These are phyloP conservation scores for Acridotheres tristis DNA, from an alignment of 2,797 vertebrate genomes.

Conservation along the genomic window DNA sequence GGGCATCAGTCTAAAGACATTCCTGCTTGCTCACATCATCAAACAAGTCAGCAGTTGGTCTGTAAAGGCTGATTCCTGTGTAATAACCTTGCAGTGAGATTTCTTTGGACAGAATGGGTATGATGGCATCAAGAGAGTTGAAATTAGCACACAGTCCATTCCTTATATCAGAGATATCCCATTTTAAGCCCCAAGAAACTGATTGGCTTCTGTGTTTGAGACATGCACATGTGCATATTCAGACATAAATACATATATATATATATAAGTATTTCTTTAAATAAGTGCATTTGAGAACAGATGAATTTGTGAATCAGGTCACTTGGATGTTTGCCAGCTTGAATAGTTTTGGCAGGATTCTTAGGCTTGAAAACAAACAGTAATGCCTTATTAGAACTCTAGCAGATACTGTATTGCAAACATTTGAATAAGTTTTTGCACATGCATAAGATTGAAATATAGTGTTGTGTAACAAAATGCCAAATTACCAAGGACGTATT, in stretches of 20 bases:
- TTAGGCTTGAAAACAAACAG: conserved; percentile 23
- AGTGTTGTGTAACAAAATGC: conserved; percentile 7
- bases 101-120: not conserved
- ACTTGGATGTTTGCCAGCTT: not conserved
- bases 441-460: conserved; percentile 27
- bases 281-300: not conserved
- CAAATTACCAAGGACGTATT: conserved; percentile 13
- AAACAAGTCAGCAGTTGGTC: not conserved
- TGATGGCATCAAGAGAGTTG: not conserved
- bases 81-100: not conserved
- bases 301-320: conserved; percentile 3
- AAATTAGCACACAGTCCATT: not conserved
- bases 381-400: conserved; percentile 9
- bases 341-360: not conserved
- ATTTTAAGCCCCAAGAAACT: not conserved
- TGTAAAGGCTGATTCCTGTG: not conserved
- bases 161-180: not conserved
- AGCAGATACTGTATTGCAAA: conserved; percentile 13
- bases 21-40: not conserved
- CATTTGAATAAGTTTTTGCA: conserved; percentile 26
- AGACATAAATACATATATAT: not conserved
- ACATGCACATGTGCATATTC: not conserved
- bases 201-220: not conserved
- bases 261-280: not conserved
- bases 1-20: not conserved